phyloP scores from a whole-genome alignment of 2,113 vertebrate genomes.

The Odocoileus hemionus region DNA sequence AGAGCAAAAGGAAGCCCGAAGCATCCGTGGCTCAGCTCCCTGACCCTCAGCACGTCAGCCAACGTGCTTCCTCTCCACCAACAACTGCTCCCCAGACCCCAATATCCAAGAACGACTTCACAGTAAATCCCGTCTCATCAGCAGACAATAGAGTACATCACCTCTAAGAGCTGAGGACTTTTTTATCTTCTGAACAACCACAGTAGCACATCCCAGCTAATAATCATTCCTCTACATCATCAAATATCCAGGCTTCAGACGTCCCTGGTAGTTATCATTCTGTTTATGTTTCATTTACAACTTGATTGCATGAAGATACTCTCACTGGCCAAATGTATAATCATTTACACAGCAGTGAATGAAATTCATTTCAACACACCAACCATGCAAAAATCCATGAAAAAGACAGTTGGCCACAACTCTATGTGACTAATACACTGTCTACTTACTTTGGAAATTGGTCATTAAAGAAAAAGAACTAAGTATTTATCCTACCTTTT shows the following conservation, averaged over 20 bases:
- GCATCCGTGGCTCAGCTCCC: neutral
- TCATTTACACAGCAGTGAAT: neutral
- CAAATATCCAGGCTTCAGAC: neutral
- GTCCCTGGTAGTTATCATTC: neutral
- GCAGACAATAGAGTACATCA: neutral
- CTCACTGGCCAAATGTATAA: neutral
- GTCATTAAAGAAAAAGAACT: neutral
- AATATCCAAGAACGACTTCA: neutral
- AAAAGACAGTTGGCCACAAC: neutral
- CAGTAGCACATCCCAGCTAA: neutral
- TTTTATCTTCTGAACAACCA: neutral
- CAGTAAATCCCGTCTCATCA: neutral
- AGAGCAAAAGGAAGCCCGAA: neutral
- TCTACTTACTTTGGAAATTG: neutral
- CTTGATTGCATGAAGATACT: neutral
- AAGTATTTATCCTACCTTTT: neutral
- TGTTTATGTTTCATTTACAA: neutral
- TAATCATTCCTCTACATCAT: neutral
- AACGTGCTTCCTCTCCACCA: neutral
- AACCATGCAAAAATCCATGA: neutral
- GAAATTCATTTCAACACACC: neutral
- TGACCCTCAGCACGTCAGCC: neutral
- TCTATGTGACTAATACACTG: neutral
- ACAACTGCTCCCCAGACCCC: rapidly evolving
- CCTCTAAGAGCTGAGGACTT: neutral